phyloP scores from a whole-genome alignment of 2,888 invertebrate genomes.

The Drosophila sordidula region DNA sequence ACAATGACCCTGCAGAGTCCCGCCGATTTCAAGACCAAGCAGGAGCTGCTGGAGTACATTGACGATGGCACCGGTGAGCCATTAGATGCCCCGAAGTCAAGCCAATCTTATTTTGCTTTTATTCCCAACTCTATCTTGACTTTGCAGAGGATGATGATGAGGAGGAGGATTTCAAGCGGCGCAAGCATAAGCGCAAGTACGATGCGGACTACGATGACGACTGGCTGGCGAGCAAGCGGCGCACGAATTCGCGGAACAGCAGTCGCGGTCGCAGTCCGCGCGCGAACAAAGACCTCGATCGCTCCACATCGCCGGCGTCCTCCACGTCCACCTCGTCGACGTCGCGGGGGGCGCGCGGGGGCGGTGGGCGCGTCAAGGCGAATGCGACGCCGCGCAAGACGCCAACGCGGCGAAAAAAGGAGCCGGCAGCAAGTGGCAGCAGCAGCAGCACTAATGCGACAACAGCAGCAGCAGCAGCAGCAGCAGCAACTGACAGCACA shows the following conservation, averaged over 20 bases:
- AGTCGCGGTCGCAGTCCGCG: conserved; percentile 82
- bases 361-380: conserved; percentile 49
- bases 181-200: conserved; percentile 82
- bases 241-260: conserved; percentile 78
- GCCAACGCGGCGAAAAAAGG: conserved; percentile 79
- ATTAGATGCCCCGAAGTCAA: not conserved
- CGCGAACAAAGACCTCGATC: conserved; percentile 77
- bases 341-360: conserved; percentile 65
- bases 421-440: conserved; percentile 37
- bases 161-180: conserved; percentile 83
- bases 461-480: conserved; percentile 22
- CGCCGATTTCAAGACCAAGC: conserved; percentile 82
- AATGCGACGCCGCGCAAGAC: conserved; percentile 78
- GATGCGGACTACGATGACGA: conserved; percentile 85
- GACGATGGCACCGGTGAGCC: conserved; percentile 84
- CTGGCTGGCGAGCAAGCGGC: conserved; percentile 83
- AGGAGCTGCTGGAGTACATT: conserved; percentile 84
- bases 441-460: conserved; percentile 19
- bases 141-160: conserved; percentile 81
- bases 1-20: conserved; percentile 75
- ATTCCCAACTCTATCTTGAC: not conserved
- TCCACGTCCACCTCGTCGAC: conserved; percentile 82
- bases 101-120: conserved; percentile 10
- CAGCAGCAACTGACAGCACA: conserved; percentile 1
- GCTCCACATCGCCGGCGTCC: conserved; percentile 82